These are phyloP conservation scores for Crotalus helleri DNA, from an alignment of 2,113 vertebrate genomes.

Conservation along the genomic window DNA sequence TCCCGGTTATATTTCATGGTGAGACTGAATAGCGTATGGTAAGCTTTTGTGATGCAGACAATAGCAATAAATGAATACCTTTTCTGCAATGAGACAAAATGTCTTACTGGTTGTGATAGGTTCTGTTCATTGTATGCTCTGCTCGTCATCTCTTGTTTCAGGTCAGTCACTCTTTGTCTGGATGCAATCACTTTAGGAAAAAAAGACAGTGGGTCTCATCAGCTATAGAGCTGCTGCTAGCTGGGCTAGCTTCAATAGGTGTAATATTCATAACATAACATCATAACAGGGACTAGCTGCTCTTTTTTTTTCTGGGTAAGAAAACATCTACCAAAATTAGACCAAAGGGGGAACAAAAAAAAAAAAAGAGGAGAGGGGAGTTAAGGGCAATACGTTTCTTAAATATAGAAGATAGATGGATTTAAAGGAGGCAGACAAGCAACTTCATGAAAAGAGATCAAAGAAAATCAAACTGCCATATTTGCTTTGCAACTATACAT, in stretches of 20 bases:
- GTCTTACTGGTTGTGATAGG: neutral
- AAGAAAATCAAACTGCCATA: neutral
- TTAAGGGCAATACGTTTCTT: neutral
- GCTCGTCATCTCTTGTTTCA: neutral
- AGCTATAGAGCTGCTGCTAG: neutral
- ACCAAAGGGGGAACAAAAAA: neutral
- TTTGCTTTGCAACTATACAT: neutral
- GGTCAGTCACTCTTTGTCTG: neutral
- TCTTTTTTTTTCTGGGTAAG: neutral
- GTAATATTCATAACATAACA: neutral
- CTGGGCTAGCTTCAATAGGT: neutral
- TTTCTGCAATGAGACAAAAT: constrained; percentile 10
- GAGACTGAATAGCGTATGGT: neutral
- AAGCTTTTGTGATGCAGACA: neutral
- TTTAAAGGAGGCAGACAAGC: neutral
- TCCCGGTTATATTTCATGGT: neutral
- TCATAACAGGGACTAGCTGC: neutral
- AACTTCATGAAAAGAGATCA: too few species aligned
- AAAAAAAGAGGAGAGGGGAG: too few species aligned
- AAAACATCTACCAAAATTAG: neutral
- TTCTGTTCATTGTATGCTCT: neutral
- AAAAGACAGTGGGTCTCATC: neutral
- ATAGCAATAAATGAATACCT: neutral
- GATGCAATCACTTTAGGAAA: neutral
- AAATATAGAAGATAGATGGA: neutral